Base-by-base conservation (phyloP, 2,113 vertebrate species). In the Mirza zaza region DNA sequence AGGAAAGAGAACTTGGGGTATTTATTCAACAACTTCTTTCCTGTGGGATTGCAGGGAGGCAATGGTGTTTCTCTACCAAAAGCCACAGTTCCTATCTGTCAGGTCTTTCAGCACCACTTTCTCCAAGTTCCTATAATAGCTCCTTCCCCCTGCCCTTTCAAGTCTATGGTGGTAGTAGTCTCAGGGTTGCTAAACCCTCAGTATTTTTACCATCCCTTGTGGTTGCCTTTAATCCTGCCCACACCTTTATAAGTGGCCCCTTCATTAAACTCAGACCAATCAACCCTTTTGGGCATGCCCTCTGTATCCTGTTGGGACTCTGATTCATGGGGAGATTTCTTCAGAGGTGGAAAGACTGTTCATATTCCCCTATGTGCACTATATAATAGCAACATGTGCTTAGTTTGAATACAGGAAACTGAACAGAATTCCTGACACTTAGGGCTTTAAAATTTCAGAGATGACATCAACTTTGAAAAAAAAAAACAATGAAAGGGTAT, bases 401-500 rank as follows among this genome's bases (percentile, higher is more conserved):
- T 75, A 93, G 18, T 65, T 17, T 32, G 10, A n/a, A 34, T 52
- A 73, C 42, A 79, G 34, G 84, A 90, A 89, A 55, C 15, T 6
- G 36, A 87, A 52, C 18, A 81, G 88, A 82, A 61, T 80, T 93
- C 77, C 18, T 83, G 42, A 91, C 55, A 81, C 45, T 91, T 89
- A 91, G 20, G 59, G 4, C 32, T n/a, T 91, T 89, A 73, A 48
- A 10, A 89, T 96, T 95, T 85, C 42, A 92, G 45, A 95, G 67
- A 70, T 8, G 0, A 84, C 14, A 81, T 71, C 21, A 79, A 67
- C 13, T 70, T 89, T 71, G 68, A 45, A 15, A 52, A 52, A 82
- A 85, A 81, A 86, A 81, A 90, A 57, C 29, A 77, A 67, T 39
- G 52, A 59, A 91, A 87, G n/a, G 13, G 4, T 27, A 48, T 71